Evolutionary conservation across 2,888 invertebrate species (phyloP).

Genomic region (Ditula angustiorana): DNA sequence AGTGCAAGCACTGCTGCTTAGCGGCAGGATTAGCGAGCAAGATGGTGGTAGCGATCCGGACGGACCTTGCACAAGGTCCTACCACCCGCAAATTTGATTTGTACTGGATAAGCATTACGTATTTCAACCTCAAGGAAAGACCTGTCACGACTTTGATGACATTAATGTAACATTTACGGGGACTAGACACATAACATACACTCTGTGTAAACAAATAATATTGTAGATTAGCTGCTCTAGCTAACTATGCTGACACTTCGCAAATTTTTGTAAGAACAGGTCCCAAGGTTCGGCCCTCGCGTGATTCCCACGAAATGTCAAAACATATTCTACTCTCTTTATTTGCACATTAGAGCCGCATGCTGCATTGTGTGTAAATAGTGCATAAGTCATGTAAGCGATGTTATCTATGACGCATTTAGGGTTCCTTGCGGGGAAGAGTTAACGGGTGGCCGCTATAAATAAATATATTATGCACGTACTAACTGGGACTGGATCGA

Average conservation of each 20-base stretch:
- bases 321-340: conserved; percentile 65
- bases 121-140: background rate
- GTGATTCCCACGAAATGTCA: conserved; percentile 74
- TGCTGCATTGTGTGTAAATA: conserved; percentile 66
- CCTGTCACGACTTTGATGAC: conserved; percentile 7
- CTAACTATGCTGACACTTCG: background rate
- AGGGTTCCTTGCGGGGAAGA: conserved; percentile 11
- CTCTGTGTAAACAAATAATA: too few species aligned
- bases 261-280: conserved; percentile 16
- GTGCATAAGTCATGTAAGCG: conserved; percentile 56
- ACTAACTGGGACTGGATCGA: too few species aligned
- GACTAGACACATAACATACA: too few species aligned
- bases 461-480: too few species aligned
- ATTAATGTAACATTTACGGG: background rate
- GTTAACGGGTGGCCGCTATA: too few species aligned
- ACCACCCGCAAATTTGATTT: background rate
- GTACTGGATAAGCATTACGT: background rate
- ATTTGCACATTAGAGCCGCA: conserved; percentile 61
- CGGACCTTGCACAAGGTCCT: background rate
- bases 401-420: conserved; percentile 55
- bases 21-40: too few species aligned
- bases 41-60: too few species aligned
- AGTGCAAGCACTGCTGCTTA: too few species aligned
- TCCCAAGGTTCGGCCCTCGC: conserved; percentile 17
- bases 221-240: background rate